Percentiles rank a stretch among this genome's conserved stretches.
phyloP scores from a whole-genome alignment of 2,888 invertebrate genomes.

The Morpho helenor region DNA sequence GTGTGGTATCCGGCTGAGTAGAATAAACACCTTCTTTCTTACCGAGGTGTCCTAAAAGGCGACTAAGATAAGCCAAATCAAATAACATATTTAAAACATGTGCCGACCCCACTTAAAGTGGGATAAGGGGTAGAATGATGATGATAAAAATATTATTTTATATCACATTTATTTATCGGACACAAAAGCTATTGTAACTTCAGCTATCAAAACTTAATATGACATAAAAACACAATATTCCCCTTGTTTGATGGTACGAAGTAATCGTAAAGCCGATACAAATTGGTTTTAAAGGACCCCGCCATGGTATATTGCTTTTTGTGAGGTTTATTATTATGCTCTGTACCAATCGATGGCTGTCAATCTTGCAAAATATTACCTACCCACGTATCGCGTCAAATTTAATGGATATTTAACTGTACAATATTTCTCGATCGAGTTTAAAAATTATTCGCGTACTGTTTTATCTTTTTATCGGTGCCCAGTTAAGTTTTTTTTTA shows the following conservation, averaged over 20 bases:
- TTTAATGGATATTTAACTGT: constrained; percentile 16
- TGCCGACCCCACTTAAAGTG: too few species aligned
- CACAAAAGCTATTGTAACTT: constrained; percentile 3
- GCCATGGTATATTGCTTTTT: constrained; percentile 19
- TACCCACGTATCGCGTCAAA: constrained; percentile 9
- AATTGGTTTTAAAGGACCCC: constrained; percentile 57
- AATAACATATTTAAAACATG: too few species aligned
- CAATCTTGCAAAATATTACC: constrained; percentile 18
- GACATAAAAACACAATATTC: constrained; percentile 61
- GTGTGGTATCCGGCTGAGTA: too few species aligned
- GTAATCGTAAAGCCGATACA: constrained; percentile 63
- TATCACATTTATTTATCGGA: too few species aligned
- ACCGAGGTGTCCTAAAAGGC: too few species aligned
- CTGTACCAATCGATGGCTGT: constrained; percentile 30
- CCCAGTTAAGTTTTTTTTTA: too few species aligned
- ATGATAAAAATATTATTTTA: too few species aligned
- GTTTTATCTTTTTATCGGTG: neutral
- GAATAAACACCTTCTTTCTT: too few species aligned
- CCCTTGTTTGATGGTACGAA: constrained; percentile 61
- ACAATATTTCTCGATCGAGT: constrained; percentile 11
- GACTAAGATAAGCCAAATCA: too few species aligned
- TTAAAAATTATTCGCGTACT: constrained; percentile 2
- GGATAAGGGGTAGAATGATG: too few species aligned
- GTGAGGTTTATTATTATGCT: constrained; percentile 42
- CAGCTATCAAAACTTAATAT: constrained; percentile 51